These are phyloP conservation scores for Diplazon laetatorius DNA, from an alignment of 2,888 invertebrate genomes.

Conservation along the genomic window DNA sequence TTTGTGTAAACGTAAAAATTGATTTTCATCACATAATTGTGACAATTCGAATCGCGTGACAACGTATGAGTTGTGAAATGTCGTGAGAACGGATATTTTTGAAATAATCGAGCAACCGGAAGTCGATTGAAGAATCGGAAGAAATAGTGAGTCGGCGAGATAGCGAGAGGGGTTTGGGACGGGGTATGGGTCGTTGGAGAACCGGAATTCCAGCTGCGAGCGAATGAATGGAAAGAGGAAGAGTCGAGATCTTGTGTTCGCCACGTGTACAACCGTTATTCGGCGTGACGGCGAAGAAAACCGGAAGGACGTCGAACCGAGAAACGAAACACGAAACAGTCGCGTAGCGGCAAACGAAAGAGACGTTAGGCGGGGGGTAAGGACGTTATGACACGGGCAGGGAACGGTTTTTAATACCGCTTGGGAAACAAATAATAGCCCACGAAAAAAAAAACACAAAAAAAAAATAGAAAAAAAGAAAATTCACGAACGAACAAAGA, in stretches of 20 bases:
- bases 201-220: conserved; percentile 35
- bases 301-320: conserved; percentile 61
- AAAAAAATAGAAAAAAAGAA: conserved; percentile 4
- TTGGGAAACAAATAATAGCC: conserved; percentile 70
- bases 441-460: conserved; percentile 56
- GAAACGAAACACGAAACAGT: background rate
- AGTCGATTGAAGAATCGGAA: conserved; percentile 2
- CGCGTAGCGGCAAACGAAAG: background rate
- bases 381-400: conserved; percentile 40
- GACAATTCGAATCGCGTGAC: background rate
- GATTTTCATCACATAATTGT: too few relatives aligned
- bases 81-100: background rate
- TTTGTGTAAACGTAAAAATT: too few relatives aligned
- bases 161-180: background rate
- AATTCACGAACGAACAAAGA: conserved; percentile 28
- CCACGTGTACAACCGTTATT: conserved; percentile 59
- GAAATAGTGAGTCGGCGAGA: background rate
- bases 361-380: conserved; percentile 51
- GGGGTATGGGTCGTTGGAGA: background rate
- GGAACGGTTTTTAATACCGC: conserved; percentile 53
- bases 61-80: background rate
- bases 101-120: background rate
- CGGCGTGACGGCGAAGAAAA: conserved; percentile 56
- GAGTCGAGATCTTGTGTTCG: conserved; percentile 11
- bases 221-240: conserved; percentile 49